A percentile compares a stretch with the other conserved stretches of the same genome.
phyloP scores from a whole-genome alignment of 2,888 invertebrate species.

The Eulithis prunata region DNA sequence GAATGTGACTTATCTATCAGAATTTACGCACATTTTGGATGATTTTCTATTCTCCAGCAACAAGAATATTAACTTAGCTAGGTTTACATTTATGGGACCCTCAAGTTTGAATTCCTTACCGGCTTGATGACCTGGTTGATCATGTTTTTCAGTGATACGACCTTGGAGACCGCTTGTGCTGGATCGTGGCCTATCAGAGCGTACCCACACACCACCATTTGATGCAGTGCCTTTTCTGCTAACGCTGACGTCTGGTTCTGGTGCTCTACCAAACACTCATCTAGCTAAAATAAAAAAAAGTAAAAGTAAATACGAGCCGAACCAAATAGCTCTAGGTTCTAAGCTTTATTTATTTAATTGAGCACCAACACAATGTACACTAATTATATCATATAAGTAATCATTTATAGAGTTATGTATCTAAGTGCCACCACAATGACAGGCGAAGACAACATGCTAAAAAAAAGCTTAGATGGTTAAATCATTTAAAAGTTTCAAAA shows the following conservation, averaged over 20 bases:
- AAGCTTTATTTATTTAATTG: no score
- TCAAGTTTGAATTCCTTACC: constrained; percentile 47
- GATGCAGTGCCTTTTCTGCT: constrained; percentile 76
- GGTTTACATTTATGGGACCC: no score
- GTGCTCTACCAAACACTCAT: constrained; percentile 57
- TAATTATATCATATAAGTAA: no score
- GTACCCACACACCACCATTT: constrained; percentile 79
- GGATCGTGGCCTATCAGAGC: constrained; percentile 79
- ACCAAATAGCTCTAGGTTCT: no score
- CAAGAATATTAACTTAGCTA: no score
- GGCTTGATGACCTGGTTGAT: constrained; percentile 65
- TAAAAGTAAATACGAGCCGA: neutral
- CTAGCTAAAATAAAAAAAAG: constrained; percentile 51
- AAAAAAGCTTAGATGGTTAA: no score
- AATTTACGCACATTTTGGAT: neutral
- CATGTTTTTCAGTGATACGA: constrained; percentile 66
- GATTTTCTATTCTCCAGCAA: no score
- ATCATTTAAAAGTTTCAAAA: no score
- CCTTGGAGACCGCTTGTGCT: constrained; percentile 64
- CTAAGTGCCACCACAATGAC: no score
- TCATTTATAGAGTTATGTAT: no score
- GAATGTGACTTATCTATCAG: neutral
- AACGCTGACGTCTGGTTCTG: constrained; percentile 65
- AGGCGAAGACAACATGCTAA: no score
- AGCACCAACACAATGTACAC: no score